These are phyloP conservation scores for Neoitamus cyanurus DNA, from an alignment of 2,888 invertebrate genomes.

Conservation along the genomic window DNA sequence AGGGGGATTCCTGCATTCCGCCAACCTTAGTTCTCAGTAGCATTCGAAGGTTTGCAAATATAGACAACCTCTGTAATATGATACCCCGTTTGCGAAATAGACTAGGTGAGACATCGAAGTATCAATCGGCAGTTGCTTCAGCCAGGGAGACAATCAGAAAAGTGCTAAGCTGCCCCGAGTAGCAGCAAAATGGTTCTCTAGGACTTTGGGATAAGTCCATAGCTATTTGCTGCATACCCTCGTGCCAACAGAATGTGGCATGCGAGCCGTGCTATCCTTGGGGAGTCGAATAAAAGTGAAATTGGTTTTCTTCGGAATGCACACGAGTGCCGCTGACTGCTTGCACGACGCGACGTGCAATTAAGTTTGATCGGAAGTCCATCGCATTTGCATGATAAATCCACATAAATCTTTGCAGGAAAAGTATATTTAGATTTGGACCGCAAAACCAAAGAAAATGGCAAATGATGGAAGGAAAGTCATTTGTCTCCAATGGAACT, in stretches of 20 bases:
- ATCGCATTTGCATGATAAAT: not conserved
- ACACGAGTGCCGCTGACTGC: not conserved
- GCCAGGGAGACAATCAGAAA: not conserved
- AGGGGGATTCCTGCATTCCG: not conserved
- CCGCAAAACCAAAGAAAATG: not conserved
- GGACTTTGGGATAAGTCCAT: not conserved
- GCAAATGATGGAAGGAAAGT: not conserved
- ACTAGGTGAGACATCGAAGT: not conserved
- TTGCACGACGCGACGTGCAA: not conserved
- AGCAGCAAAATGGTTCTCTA: not conserved
- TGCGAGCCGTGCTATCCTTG: not conserved
- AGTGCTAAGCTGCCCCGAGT: not conserved
- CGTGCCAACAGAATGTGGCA: not conserved
- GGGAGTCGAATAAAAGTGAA: not conserved
- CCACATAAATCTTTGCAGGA: not conserved
- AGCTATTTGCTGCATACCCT: not conserved
- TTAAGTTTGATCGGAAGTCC: not conserved
- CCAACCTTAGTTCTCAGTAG: not conserved
- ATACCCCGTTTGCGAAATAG: not conserved
- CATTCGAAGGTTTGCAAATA: not conserved
- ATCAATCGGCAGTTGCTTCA: not conserved
- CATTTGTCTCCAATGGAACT: not conserved
- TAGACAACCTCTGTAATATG: not conserved
- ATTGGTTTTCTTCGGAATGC: not conserved
- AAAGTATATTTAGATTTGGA: not conserved